These are phyloP conservation scores for Hippolais icterina DNA, from an alignment of 2,113 vertebrate genomes.

Conservation along the genomic window DNA sequence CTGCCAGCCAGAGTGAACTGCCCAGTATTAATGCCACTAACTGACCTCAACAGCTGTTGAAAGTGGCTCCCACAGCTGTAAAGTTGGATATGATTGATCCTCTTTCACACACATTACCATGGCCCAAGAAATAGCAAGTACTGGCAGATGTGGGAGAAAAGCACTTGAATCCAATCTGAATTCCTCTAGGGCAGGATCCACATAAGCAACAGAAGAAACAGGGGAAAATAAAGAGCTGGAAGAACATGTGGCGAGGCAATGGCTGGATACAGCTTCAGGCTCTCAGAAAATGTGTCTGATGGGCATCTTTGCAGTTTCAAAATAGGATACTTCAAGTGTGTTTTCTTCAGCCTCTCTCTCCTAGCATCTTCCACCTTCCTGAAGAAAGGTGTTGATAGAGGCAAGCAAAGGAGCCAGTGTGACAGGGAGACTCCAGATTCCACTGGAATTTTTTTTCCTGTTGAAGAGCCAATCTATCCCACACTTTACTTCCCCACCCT, in stretches of 20 bases:
- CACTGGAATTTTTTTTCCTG: background rate
- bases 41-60: background rate
- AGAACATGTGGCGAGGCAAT: background rate
- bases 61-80: background rate
- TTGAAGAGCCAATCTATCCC: background rate
- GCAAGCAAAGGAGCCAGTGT: background rate
- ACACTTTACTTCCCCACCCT: background rate
- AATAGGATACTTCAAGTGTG: background rate
- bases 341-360: background rate
- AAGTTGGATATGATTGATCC: background rate
- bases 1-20: background rate
- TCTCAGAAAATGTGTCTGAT: background rate
- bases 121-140: background rate
- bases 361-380: background rate
- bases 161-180: background rate
- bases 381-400: background rate
- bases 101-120: background rate
- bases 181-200: background rate
- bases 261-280: background rate
- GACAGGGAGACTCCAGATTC: background rate
- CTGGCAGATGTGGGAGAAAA: background rate
- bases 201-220: background rate
- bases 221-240: background rate
- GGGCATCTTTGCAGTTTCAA: background rate
- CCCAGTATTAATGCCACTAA: background rate